Evolutionary conservation across 2,888 invertebrate genomes (phyloP), one percentile per base, ranked within the genome.

Genomic region (Venusia cambrica): DNA sequence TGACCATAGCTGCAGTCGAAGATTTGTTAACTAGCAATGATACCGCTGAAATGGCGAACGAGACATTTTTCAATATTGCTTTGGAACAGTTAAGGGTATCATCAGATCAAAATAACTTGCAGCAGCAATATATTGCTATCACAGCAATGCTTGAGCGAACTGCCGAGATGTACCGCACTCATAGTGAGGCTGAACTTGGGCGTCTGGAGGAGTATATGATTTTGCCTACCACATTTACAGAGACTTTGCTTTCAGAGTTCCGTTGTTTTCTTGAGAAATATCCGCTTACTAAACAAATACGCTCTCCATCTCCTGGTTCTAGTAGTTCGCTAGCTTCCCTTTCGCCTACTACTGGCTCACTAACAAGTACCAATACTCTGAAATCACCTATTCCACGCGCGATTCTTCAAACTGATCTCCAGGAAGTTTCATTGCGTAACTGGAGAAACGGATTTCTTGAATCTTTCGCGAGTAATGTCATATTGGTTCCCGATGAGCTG

Each of bases 371-470:
- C 5, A 39, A 35, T 28, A 28, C 32, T 4, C 14, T 50, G 3
- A 35, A 41, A 5, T 47, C 48, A 11, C 56, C 62, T 13, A 39
- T 73, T 10, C 57, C 64, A 1, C 69, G 72, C 8, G 64, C 62
- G 1, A 62, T 81, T 37, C 58, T 75, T 6, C 66, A 75, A 58
- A 75, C 76, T 1, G 67, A 73, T 42, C 52, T 78, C 5, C 73
- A 83, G 52, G 63, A 67, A 48, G 2, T 57, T 15, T 62, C 74
- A 5, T 50, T 84, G 11, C 38, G 39, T 29, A 79, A 80, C 38
- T 81, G 78, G 78, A 67, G 59, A 37, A 76, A 79, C 40, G 77
- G 76, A 11, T 83, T 81, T 31, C 57, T 85, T 2, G 78, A 80
- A 57, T 63, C 73, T n/a, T 73, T 84, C 38, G 57, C 62, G 31